A percentile compares a stretch with the other conserved stretches of the same genome.
Evolutionary conservation across 2,888 invertebrate species (phyloP).

Genomic region (Sarcophaga carnaria): DNA sequence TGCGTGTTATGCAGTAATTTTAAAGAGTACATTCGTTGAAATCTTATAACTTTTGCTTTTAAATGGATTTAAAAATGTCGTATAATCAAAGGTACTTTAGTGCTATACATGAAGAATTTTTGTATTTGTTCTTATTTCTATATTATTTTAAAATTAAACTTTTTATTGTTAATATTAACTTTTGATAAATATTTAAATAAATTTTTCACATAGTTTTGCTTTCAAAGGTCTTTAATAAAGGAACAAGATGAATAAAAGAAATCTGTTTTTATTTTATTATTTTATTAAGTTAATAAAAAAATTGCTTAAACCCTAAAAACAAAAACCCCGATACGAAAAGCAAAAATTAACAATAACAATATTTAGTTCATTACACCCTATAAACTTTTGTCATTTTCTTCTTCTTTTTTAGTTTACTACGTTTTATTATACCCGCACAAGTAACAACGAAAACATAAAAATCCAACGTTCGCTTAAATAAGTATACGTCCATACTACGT

Average conservation of each 20-base stretch:
- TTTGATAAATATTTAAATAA: too few species aligned
- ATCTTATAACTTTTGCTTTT: too few species aligned
- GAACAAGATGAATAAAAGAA: background rate
- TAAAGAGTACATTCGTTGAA: too few species aligned
- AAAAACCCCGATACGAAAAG: background rate
- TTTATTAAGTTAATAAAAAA: background rate
- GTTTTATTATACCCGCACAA: background rate
- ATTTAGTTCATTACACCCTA: constrained; percentile 55
- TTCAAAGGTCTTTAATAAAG: background rate
- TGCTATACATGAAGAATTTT: too few species aligned
- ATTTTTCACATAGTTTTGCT: too few species aligned
- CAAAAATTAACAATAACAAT: constrained; percentile 17
- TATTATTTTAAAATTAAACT: too few species aligned
- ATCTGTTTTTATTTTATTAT: background rate
- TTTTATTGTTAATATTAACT: too few species aligned
- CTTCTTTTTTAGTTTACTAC: background rate
- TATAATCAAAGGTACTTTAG: too few species aligned
- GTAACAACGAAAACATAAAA: background rate
- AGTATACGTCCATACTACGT: too few species aligned
- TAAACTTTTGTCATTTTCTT: constrained; percentile 12
- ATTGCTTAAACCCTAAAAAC: constrained; percentile 5
- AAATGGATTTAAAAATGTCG: too few species aligned
- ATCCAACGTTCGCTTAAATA: background rate
- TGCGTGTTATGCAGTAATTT: too few species aligned
- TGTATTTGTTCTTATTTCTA: too few species aligned